These are phyloP conservation scores for Edolisoma coerulescens DNA, from an alignment of 2,113 vertebrate species.

Conservation along the genomic window DNA sequence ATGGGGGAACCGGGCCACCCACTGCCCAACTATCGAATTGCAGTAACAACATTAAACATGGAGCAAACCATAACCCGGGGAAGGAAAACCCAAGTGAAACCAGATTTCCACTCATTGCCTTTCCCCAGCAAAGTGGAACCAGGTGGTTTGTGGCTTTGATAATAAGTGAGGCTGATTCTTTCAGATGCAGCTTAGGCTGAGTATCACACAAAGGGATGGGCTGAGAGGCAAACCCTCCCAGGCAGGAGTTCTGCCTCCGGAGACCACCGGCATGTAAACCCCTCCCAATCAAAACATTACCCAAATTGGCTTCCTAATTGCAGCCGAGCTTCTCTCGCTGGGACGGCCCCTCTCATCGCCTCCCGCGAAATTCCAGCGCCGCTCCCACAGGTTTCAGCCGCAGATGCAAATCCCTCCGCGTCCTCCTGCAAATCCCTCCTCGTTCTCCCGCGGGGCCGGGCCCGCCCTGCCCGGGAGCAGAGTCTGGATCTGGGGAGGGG, in stretches of 20 bases:
- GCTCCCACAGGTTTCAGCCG: neutral
- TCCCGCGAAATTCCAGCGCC: neutral
- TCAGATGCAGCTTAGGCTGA: conserved; percentile 28
- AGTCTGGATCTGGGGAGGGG: accelerated
- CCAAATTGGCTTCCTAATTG: neutral
- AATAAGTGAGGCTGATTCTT: conserved; percentile 60
- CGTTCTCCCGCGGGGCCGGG: neutral
- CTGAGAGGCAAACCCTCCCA: conserved; percentile 47
- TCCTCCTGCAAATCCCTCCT: neutral
- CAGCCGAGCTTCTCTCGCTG: neutral
- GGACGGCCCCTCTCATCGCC: neutral
- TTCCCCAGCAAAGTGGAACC: conserved; percentile 72
- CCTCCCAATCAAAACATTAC: neutral
- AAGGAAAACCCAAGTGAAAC: conserved; percentile 70
- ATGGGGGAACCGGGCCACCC: conserved; percentile 72
- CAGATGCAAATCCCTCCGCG: neutral
- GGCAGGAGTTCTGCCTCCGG: conserved; percentile 42
- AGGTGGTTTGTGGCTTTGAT: conserved; percentile 74
- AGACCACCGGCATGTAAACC: conserved; percentile 57
- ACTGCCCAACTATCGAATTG: conserved; percentile 61
- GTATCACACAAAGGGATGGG: conserved; percentile 54
- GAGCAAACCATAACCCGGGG: conserved; percentile 64
- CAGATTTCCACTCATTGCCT: conserved; percentile 67
- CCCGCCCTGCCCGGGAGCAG: neutral
- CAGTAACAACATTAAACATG: conserved; percentile 67